Evolutionary conservation across 2,888 invertebrate genomes (phyloP), one percentile per base, ranked within the genome.

Genomic region (Bimastos eiseni): DNA sequence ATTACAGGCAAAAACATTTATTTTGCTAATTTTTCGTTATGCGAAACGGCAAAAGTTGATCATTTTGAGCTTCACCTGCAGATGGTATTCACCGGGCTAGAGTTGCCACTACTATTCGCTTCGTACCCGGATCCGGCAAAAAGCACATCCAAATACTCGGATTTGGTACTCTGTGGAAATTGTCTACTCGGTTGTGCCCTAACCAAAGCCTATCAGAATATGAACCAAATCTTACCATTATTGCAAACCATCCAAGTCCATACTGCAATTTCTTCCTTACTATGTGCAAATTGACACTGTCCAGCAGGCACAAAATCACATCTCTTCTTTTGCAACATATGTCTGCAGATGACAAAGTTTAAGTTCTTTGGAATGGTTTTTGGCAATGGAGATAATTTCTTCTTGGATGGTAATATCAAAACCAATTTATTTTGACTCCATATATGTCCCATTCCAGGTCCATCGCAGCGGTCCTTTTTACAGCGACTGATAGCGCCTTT

Each of bases 271-370:
- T 95, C 94, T 90, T 94, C 94, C 38, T 93, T 91, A 89, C 93
- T 93, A 92, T 95, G 95, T 33, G 94, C 94, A 93, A 93, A 94
- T 92, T 93, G 93, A 92, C 94, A 94, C 2, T 93, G 93, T 93
- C 15, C 92, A 91, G 5, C 92, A 92, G 30, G 90, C 8, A 92
- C 91, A 37, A 55, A 89, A 38, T 93, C 92, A 92, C 94, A 94
- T 70, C 83, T 90, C 88, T 92, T 93, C 88, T 93, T 93, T 44
- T 93, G 93, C 37, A 91, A 91, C 17, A 94, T 91, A 90, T 93
- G 93, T 91, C 92, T 92, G 91, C 94, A 94, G 83, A 94, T 91
- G 44, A 93, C 92, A 91, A 94, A 94, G 89, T 93, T 93, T 36
- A 92, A 92, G 33, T 93, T 92, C 83, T 89, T 89, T n/a, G 93